Conservation (phyloP, 2,797 vertebrate genomes). For the Acrossocheilus wenchowensis region DNA sequence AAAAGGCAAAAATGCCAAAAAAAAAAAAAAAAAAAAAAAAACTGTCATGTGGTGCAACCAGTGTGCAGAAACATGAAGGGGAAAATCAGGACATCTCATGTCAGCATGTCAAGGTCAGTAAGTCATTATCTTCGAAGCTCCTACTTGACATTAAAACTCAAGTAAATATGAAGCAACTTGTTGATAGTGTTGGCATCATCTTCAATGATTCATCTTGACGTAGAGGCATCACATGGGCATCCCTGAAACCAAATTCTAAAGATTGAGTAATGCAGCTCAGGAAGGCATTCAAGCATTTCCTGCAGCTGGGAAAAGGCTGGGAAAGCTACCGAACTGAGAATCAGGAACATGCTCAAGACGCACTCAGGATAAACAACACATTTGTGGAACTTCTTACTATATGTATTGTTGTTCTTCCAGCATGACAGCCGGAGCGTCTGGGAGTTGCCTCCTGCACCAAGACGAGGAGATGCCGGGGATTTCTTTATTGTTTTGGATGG, state of each 20-base stretch:
- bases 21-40: not conserved
- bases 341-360: slow-evolving; percentile 1
- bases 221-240: not conserved
- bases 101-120: not conserved
- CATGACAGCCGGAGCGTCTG: slow-evolving; percentile 54
- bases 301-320: not conserved
- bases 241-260: not conserved
- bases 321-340: not conserved
- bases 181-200: not conserved
- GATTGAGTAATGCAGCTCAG: slow-evolving; percentile 3
- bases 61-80: not conserved
- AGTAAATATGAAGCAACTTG: not conserved
- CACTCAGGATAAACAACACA: not conserved
- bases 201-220: not conserved
- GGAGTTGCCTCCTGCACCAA: slow-evolving; percentile 57
- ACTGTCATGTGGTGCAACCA: not conserved
- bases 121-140: not conserved
- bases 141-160: not conserved
- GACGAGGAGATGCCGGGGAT: slow-evolving; percentile 57
- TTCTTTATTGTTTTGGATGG: slow-evolving; percentile 71
- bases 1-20: not conserved
- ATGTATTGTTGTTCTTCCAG: slow-evolving; percentile 52
- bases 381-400: slow-evolving; percentile 49
- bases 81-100: not conserved
- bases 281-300: slow-evolving; percentile 28